These are phyloP conservation scores for Ceratothoa steindachneri DNA, from an alignment of 2,888 invertebrate genomes.

Conservation along the genomic window DNA sequence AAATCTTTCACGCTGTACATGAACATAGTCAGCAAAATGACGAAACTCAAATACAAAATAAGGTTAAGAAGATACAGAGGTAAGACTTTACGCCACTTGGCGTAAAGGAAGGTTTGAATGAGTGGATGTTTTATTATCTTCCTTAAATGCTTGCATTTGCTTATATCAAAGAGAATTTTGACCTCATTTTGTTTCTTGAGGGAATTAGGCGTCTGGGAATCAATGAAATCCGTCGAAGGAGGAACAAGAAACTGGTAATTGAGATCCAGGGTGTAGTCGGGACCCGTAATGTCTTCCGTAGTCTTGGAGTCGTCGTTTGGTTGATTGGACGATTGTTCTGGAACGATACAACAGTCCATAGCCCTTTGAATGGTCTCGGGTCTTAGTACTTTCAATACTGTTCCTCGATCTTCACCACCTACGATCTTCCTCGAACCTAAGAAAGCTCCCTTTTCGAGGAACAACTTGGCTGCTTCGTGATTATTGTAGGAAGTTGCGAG, in stretches of 20 bases:
- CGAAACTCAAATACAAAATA: conserved; percentile 31
- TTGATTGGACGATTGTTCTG: too few relatives aligned
- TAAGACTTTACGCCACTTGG: conserved; percentile 42
- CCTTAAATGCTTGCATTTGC: conserved; percentile 23
- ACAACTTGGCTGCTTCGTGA: conserved; percentile 33
- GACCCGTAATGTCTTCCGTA: conserved; percentile 20
- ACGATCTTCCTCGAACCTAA: conserved; percentile 24
- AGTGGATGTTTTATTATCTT: conserved; percentile 38
- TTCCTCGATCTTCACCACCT: conserved; percentile 9
- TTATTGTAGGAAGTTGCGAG: conserved; percentile 36
- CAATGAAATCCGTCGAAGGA: not conserved
- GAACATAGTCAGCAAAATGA: conserved; percentile 34
- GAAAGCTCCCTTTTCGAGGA: conserved; percentile 34
- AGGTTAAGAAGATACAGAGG: conserved; percentile 34
- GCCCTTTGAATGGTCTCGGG: conserved; percentile 27
- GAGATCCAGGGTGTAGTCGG: conserved; percentile 32
- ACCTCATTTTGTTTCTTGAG: conserved; percentile 22
- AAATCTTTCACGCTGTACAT: conserved; percentile 36
- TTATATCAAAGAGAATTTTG: conserved; percentile 32
- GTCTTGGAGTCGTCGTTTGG: conserved; percentile 11
- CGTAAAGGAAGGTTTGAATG: conserved; percentile 36
- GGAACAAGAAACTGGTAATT: conserved; percentile 40
- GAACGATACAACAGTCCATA: conserved; percentile 43
- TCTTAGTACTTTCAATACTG: conserved; percentile 17
- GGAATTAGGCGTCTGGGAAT: not conserved